Conservation (phyloP, 1,140 invertebrate species). For the Micrasema minimum region DNA sequence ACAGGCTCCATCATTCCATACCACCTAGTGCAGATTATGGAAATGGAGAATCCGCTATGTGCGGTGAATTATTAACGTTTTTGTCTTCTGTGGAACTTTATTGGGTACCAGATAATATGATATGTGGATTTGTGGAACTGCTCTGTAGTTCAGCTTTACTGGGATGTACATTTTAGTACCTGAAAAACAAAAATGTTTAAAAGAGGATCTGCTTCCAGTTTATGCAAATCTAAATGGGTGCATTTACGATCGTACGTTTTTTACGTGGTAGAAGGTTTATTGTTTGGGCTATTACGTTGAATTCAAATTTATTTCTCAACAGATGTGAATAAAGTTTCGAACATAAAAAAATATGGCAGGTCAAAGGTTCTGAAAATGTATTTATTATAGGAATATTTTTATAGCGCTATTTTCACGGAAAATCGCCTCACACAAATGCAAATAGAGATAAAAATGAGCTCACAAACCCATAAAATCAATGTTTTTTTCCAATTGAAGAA, state of each 20-base stretch:
- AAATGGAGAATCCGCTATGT: background rate
- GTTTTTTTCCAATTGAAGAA: too few relatives aligned
- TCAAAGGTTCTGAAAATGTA: background rate
- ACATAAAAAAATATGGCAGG: background rate
- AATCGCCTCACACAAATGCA: too few relatives aligned
- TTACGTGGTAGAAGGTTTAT: too few relatives aligned
- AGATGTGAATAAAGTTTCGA: background rate
- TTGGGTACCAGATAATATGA: constrained; percentile 14
- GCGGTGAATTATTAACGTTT: constrained; percentile 14
- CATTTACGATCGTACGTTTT: too few relatives aligned
- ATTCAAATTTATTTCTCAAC: background rate
- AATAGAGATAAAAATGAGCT: too few relatives aligned
- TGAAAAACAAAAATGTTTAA: constrained; percentile 9
- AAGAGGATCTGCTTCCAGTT: background rate
- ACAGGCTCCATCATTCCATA: constrained; percentile 1
- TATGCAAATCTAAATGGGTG: too few relatives aligned
- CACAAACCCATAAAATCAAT: too few relatives aligned
- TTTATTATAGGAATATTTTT: too few relatives aligned
- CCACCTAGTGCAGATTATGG: background rate
- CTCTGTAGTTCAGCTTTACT: background rate
- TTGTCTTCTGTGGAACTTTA: constrained; percentile 25
- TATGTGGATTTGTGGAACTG: background rate
- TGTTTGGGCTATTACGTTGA: background rate
- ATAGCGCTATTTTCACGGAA: too few relatives aligned
- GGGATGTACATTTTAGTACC: constrained; percentile 25